Evolutionary conservation across 2,113 vertebrate species (phyloP).

Genomic region (Colossoma macropomum): DNA sequence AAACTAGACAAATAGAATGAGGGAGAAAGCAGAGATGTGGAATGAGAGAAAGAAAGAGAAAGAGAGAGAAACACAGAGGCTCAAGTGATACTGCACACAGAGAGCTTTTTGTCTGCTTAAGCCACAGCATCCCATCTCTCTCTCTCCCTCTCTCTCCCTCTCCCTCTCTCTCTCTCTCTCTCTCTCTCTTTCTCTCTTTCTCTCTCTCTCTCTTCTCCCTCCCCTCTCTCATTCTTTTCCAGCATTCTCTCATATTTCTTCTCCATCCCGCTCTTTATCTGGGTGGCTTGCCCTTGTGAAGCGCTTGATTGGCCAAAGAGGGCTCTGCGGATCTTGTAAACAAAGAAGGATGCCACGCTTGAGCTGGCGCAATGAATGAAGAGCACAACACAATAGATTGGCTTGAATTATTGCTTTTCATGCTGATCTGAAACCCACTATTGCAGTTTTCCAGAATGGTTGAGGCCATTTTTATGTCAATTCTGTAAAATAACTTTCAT

Average conservation of each 20-base stretch:
- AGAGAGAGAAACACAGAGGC: slow-evolving; percentile 34
- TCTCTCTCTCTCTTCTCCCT: slow-evolving; percentile 17
- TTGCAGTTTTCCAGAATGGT: too few relatives aligned
- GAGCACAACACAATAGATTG: background rate
- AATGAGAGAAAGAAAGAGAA: slow-evolving; percentile 4
- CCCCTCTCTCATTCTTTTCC: slow-evolving; percentile 45
- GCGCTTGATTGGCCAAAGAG: slow-evolving; percentile 18
- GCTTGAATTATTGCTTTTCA: background rate
- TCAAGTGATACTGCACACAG: slow-evolving; percentile 50
- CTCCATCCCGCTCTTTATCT: slow-evolving; percentile 44
- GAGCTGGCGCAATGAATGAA: slow-evolving; percentile 38
- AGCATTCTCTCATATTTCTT: slow-evolving; percentile 37
- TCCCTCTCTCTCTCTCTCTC: slow-evolving; percentile 33
- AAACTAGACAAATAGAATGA: slow-evolving; percentile 9
- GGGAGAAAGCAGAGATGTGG: slow-evolving; percentile 3
- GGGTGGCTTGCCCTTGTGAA: slow-evolving; percentile 14
- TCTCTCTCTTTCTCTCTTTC: slow-evolving; percentile 11
- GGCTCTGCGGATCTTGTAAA: slow-evolving; percentile 24
- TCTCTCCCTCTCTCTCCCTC: slow-evolving; percentile 10
- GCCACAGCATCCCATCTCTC: slow-evolving; percentile 40
- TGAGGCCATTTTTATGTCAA: too few relatives aligned
- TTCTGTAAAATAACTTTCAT: too few relatives aligned
- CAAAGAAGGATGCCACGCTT: slow-evolving; percentile 8
- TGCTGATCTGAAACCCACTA: background rate
- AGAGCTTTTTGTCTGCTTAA: slow-evolving; percentile 53